Conservation (phyloP, 2,888 invertebrate species). For the Camptogramma bilineatum region DNA sequence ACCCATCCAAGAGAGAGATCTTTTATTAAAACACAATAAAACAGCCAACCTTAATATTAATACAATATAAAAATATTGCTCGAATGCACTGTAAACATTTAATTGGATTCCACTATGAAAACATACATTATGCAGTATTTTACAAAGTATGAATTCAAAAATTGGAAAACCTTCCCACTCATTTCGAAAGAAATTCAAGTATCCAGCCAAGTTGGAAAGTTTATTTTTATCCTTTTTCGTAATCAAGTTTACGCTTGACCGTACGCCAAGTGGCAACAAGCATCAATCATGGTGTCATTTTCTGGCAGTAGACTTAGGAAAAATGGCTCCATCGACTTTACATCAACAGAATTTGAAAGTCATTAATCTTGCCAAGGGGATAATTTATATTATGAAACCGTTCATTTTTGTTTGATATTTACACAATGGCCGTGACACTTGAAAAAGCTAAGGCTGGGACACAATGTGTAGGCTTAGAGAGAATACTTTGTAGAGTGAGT, state of each 20-base stretch:
- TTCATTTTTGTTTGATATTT: slow-evolving; percentile 54
- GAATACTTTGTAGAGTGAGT: not conserved
- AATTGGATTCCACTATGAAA: no score
- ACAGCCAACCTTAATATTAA: no score
- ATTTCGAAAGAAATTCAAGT: slow-evolving; percentile 18
- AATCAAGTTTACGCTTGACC: slow-evolving; percentile 58
- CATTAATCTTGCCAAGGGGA: slow-evolving; percentile 72
- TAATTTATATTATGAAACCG: slow-evolving; percentile 64
- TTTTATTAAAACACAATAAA: no score
- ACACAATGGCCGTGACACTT: slow-evolving; percentile 41
- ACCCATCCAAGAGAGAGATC: no score
- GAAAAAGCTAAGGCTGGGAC: slow-evolving; percentile 24
- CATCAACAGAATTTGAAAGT: slow-evolving; percentile 69
- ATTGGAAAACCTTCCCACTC: slow-evolving; percentile 8
- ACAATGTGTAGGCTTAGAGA: slow-evolving; percentile 18
- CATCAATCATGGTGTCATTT: slow-evolving; percentile 79
- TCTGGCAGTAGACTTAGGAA: slow-evolving; percentile 74
- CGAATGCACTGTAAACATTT: no score
- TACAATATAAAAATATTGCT: no score
- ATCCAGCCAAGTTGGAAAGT: slow-evolving; percentile 23
- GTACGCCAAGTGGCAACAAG: slow-evolving; percentile 50
- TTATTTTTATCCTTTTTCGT: slow-evolving; percentile 36
- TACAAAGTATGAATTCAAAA: slow-evolving; percentile 12
- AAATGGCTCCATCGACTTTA: slow-evolving; percentile 79
- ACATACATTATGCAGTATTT: no score